These are phyloP conservation scores for Orthosia gothica DNA, from an alignment of 2,888 invertebrate genomes.

Conservation along the genomic window DNA sequence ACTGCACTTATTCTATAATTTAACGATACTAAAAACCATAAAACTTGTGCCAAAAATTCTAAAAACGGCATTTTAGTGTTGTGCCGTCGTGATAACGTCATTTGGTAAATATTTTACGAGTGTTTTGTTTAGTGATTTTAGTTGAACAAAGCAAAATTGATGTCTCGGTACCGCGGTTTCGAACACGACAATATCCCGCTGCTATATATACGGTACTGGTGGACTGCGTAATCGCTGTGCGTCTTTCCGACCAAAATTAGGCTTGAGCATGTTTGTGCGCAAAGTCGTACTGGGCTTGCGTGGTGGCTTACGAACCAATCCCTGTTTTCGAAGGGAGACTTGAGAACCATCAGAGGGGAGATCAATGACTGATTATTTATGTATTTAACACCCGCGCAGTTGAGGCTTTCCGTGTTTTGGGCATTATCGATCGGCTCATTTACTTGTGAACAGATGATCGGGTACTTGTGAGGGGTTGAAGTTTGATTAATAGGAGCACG, in stretches of 20 bases:
- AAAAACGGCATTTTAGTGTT: slow-evolving; percentile 5
- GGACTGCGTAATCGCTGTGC: slow-evolving; percentile 45
- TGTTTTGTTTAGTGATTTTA: background rate
- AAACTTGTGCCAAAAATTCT: background rate
- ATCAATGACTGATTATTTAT: background rate
- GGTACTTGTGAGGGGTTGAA: background rate
- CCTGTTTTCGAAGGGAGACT: background rate
- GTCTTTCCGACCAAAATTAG: slow-evolving; percentile 24
- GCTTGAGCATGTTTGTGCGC: slow-evolving; percentile 20
- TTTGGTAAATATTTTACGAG: slow-evolving; percentile 28
- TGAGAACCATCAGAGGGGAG: background rate
- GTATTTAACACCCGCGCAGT: background rate
- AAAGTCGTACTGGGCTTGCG: slow-evolving; percentile 36
- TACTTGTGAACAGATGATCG: background rate
- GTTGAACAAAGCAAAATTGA: background rate
- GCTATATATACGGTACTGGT: slow-evolving; percentile 24
- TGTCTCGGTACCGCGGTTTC: slow-evolving; percentile 21
- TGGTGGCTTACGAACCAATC: background rate
- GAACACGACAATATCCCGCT: slow-evolving; percentile 1
- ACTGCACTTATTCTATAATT: slow-evolving; percentile 18
- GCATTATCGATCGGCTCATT: background rate
- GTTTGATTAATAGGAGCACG: background rate
- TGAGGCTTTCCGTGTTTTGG: background rate
- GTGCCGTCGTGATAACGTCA: background rate
- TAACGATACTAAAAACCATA: background rate